phyloP scores from a whole-genome alignment of 2,888 invertebrate genomes.

The Disparrhopalites patrizii region DNA sequence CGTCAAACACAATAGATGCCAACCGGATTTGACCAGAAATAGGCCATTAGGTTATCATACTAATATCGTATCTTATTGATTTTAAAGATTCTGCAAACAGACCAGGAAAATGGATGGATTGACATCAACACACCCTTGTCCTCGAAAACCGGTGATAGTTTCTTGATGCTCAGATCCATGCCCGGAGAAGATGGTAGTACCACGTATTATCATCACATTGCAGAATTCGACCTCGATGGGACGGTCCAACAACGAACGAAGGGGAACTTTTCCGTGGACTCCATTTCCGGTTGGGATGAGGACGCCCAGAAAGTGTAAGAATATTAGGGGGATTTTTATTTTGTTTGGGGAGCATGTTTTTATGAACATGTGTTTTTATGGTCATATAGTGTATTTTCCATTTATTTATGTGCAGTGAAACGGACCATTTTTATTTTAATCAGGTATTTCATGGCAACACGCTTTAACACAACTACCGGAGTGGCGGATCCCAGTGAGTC shows the following conservation, averaged over 20 bases:
- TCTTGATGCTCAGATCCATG: slow-evolving; percentile 70
- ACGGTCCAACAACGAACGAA: slow-evolving; percentile 56
- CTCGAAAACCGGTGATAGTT: slow-evolving; percentile 60
- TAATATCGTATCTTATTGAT: no score
- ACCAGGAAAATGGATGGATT: slow-evolving; percentile 65
- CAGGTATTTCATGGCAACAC: slow-evolving; percentile 81
- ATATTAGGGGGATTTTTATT: slow-evolving; percentile 1
- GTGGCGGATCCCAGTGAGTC: slow-evolving; percentile 70
- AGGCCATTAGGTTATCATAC: no score
- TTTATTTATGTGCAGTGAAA: no score
- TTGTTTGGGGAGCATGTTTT: not conserved
- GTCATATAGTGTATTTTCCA: no score
- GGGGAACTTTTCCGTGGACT: slow-evolving; percentile 67
- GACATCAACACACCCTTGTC: slow-evolving; percentile 64
- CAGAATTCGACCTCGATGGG: slow-evolving; percentile 35
- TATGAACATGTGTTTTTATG: no score
- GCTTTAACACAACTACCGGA: slow-evolving; percentile 50
- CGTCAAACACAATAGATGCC: no score
- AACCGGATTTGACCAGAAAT: no score
- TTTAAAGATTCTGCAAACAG: slow-evolving; percentile 54
- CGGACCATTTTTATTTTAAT: slow-evolving; percentile 32
- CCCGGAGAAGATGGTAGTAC: slow-evolving; percentile 56
- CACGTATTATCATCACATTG: slow-evolving; percentile 52
- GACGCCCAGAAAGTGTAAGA: slow-evolving; percentile 64
- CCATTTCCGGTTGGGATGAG: slow-evolving; percentile 70